Base-by-base conservation (phyloP, 2,888 invertebrate genomes). In the Phania funesta region DNA sequence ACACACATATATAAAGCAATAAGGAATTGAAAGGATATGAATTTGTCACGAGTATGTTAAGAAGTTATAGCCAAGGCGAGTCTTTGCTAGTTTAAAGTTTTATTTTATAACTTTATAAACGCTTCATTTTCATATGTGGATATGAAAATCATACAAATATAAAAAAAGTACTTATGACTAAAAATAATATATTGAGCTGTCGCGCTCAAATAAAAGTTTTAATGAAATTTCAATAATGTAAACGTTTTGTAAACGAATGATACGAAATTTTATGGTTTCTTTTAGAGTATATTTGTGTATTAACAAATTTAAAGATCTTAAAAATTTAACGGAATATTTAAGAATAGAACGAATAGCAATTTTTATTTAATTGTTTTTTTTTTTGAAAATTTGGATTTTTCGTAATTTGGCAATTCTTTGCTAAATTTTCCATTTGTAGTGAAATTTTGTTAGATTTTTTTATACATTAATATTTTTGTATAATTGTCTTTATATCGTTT, bases 221-320 rank as follows among this genome's bases (percentile, higher is more conserved):
- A 35, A 71, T 48, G 26, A 52, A 77, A 71, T 58, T 71, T 78
- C 65, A 78, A 71, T 71, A 71, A 65, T 58, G 16, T 54, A 58
- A 78, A 78, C 56, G 62, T 48, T 71, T 71, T 78, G 65, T 41
- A 71, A 32, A 48, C 78, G 56, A 65, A 58, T 78, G 78, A 71
- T 71, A 78, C 65, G 64, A 29, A 48, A 58, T 71, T 64, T 71
- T 56, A 78, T 54, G 71, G 13, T 18, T 67, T 8, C n/a, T n/a
- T 38, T 38, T 32, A 32, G 11, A 11, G 32, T 8, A 8, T 32
- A 11, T 11, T 2, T 11, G 11, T 3, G 4, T 38, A 13, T 38
- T 38, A 38, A 38, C n/a, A 38, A 38, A 2, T 13, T 13, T 38
- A 35, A 11, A 35, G 35, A 7, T 13, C 13, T 35, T 11, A 38